These are phyloP conservation scores for Bombus sylvicola DNA, from an alignment of 1,140 invertebrate species.

Conservation along the genomic window DNA sequence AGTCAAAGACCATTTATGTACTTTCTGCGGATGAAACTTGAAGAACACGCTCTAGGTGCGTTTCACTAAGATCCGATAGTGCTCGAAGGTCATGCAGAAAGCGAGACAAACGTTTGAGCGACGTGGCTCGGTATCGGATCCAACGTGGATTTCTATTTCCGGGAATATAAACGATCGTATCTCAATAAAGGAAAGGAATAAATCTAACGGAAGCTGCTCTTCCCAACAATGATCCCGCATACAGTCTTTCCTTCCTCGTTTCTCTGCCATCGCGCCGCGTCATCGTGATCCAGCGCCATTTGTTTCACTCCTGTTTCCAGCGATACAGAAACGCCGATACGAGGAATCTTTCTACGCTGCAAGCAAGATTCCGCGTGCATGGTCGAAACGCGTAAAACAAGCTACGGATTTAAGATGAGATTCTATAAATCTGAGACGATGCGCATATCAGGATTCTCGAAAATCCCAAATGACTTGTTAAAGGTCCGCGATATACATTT, in stretches of 20 bases:
- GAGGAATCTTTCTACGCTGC: background rate
- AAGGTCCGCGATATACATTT: background rate
- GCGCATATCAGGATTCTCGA: background rate
- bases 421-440: background rate
- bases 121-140: background rate
- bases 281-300: conserved; percentile 55
- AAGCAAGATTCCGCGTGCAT: background rate
- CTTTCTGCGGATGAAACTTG: background rate
- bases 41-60: background rate
- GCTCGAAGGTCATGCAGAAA: background rate
- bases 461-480: background rate
- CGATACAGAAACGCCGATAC: conserved; percentile 55
- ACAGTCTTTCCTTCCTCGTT: conserved; percentile 52
- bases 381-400: background rate
- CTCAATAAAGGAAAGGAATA: conserved; percentile 74
- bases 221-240: conserved; percentile 71
- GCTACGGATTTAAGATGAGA: background rate
- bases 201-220: conserved; percentile 75
- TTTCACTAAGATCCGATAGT: background rate
- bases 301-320: conserved; percentile 59
- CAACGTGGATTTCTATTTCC: conserved; percentile 72
- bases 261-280: conserved; percentile 9
- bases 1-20: background rate
- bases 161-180: conserved; percentile 76
- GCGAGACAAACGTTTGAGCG: conserved; percentile 13